Evolutionary conservation across 2,113 vertebrate genomes (phyloP), one percentile per base, ranked within the genome.

Genomic region (Chascanopsetta lugubris): DNA sequence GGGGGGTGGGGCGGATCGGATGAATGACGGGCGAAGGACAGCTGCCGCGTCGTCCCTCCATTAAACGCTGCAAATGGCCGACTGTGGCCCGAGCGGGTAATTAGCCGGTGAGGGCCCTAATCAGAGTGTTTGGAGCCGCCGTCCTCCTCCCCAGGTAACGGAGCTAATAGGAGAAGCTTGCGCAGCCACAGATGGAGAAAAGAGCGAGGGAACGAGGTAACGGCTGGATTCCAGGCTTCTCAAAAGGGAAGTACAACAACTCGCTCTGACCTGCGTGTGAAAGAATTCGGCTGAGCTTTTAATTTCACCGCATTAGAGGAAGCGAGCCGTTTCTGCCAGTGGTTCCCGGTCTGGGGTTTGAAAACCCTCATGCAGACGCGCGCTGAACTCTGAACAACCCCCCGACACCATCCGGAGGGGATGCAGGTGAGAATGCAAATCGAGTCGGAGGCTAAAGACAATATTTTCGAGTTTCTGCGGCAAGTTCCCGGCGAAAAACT

Each of bases 31-130:
- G 84, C 80, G 79, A 91, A 88, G 87, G 89, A 87, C 90, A 88
- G 90, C 83, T 89, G 86, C 78, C 25, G 56, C 78, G 30, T 62
- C 65, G 48, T 72, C 78, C 83, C 78, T 79, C 83, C 79, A 89
- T 90, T 90, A 90, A 88, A 87, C 48, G 79, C 86, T 64, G 87
- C 85, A 91, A 91, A 91, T 85, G 84, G 79, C 84, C 83, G 86
- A 88, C 85, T 87, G 85, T 85, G 88, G 88, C 84, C 80, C 4
- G 30, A 75, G 78, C 76, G 78, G 83, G 85, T 90, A 88, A 91
- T 91, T 91, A 91, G 86, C 79, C 87, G 85, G 85, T 77, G 77
- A 87, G 84, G 72, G 64, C 79, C n/a, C 85, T 87, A 89, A 89
- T 89, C 90, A 88, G 87, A 71, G 69, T 82, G 86, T 77, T n/a